These are phyloP conservation scores for Dipodomys stephensi DNA, from an alignment of 2,113 vertebrate species.

Conservation along the genomic window DNA sequence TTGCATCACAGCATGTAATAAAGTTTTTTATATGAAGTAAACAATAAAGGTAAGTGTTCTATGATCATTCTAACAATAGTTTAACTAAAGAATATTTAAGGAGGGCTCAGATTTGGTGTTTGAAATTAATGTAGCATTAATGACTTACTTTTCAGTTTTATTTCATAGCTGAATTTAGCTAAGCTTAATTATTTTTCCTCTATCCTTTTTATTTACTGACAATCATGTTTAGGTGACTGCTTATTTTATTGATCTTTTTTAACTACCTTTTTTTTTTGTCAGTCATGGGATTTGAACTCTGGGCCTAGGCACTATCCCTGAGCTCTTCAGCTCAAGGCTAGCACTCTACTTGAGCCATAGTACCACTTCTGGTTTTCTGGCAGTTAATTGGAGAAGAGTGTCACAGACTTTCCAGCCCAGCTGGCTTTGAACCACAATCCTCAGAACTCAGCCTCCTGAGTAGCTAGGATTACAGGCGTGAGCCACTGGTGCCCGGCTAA, in stretches of 20 bases:
- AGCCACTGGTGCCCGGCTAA: too few relatives aligned
- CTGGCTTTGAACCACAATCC: too few relatives aligned
- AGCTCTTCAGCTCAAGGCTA: too few relatives aligned
- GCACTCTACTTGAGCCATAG: too few relatives aligned
- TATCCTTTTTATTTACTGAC: background rate
- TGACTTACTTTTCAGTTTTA: background rate
- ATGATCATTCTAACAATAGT: background rate
- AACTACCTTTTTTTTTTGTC: constrained; percentile 5
- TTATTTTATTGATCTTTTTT: background rate
- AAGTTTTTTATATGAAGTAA: background rate
- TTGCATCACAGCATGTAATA: background rate
- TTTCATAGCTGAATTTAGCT: background rate
- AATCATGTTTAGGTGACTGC: constrained; percentile 5
- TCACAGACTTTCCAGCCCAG: too few relatives aligned
- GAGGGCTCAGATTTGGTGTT: background rate
- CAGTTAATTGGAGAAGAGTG: too few relatives aligned
- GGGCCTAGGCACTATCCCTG: too few relatives aligned
- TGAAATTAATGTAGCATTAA: background rate
- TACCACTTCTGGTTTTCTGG: too few relatives aligned
- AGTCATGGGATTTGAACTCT: too few relatives aligned
- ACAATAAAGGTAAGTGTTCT: background rate
- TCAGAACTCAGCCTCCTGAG: too few relatives aligned
- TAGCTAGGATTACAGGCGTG: too few relatives aligned
- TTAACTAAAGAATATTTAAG: constrained; percentile 15
- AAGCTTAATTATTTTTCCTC: constrained; percentile 44